A percentile compares a stretch with the other conserved stretches of the same genome.
Evolutionary conservation across 1,140 invertebrate species (phyloP).

Genomic region (Drosophila malerkotliana): DNA sequence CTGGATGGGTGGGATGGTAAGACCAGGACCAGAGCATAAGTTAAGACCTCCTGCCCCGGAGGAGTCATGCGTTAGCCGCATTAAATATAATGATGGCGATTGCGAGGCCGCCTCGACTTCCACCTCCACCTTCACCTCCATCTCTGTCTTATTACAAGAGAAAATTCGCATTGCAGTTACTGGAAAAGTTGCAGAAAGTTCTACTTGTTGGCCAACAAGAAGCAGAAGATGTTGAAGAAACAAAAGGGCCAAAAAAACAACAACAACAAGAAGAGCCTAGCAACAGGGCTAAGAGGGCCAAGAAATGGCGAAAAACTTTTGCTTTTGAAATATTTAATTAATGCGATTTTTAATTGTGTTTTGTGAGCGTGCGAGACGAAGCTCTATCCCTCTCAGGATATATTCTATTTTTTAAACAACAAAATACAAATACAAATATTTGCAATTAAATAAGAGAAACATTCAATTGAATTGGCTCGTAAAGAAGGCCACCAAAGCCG

Average conservation of each 20-base stretch:
- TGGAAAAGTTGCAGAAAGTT: constrained; percentile 74
- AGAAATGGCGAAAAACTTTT: constrained; percentile 75
- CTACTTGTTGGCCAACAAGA: constrained; percentile 12
- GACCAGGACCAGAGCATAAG: constrained; percentile 47
- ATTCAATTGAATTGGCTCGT: constrained; percentile 58
- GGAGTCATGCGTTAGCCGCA: constrained; percentile 66
- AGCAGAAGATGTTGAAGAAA: constrained; percentile 54
- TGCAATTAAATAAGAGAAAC: constrained; percentile 38
- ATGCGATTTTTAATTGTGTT: constrained; percentile 80
- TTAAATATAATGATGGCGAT: constrained; percentile 81
- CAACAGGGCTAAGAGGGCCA: constrained; percentile 24
- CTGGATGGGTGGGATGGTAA: not conserved
- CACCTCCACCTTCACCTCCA: too few relatives aligned
- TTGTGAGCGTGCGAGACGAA: not conserved
- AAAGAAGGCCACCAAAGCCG: constrained; percentile 34
- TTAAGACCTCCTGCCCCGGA: constrained; percentile 21
- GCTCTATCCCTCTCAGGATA: too few relatives aligned
- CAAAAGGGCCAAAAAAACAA: constrained; percentile 54
- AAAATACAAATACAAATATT: too few relatives aligned
- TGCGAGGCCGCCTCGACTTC: constrained; percentile 35
- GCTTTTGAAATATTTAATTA: constrained; percentile 82
- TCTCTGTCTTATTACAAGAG: constrained; percentile 48
- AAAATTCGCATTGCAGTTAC: constrained; percentile 69
- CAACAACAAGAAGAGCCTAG: constrained; percentile 15
- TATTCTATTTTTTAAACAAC: too few relatives aligned